Conservation (phyloP, 2,113 vertebrate genomes). For the Chaenocephalus aceratus region DNA sequence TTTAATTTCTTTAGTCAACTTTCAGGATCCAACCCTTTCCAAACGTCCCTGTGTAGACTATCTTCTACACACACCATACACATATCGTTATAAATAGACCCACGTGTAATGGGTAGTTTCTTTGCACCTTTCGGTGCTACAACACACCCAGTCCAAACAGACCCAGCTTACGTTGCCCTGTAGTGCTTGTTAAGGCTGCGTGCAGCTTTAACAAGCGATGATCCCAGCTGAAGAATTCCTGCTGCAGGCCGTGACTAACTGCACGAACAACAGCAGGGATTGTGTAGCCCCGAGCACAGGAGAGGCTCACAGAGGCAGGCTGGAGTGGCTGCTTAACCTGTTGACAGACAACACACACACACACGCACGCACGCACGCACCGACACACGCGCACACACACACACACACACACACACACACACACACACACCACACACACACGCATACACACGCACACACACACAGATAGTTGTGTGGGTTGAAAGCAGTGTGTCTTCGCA, state of each 20-base stretch:
- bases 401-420: constrained; percentile 2
- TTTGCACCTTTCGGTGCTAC: not conserved
- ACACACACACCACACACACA: not conserved
- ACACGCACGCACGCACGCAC: not conserved
- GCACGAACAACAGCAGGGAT: constrained; percentile 57
- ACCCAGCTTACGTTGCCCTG: not conserved
- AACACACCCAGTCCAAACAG: constrained; percentile 5
- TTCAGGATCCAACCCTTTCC: not conserved
- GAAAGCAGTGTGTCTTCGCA: constrained; percentile 14
- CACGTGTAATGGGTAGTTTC: not conserved
- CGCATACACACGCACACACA: not conserved
- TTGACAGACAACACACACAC: constrained; percentile 40
- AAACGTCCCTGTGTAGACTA: not conserved
- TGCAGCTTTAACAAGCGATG: constrained; percentile 21
- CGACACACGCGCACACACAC: not conserved
- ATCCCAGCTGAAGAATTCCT: constrained; percentile 56
- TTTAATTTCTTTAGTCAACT: not conserved
- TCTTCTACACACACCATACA: not conserved
- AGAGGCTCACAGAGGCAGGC: constrained; percentile 37
- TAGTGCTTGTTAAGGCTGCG: constrained; percentile 10
- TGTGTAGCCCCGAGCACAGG: constrained; percentile 52
- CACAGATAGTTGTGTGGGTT: constrained; percentile 1
- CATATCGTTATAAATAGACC: not conserved
- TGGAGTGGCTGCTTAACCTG: constrained; percentile 62
- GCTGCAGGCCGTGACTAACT: constrained; percentile 70